Conservation (phyloP, 2,113 vertebrate genomes). For the Thunnus maccoyii region DNA sequence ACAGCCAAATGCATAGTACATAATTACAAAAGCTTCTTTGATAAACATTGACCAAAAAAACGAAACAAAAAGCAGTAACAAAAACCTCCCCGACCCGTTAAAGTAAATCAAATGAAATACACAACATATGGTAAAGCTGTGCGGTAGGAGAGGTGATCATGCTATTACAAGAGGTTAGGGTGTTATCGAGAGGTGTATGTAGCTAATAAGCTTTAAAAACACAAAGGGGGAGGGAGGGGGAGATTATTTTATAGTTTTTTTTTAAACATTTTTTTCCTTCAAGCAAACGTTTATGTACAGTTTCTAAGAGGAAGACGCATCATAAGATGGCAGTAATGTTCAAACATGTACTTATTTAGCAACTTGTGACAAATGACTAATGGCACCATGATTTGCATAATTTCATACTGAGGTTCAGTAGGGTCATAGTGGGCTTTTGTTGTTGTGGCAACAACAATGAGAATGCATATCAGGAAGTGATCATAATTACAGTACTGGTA, state of each 20-base stretch:
- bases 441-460: constrained; percentile 34
- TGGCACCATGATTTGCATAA: constrained; percentile 27
- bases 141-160: constrained; percentile 46
- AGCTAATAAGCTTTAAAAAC: constrained; percentile 29
- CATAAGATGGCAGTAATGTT: constrained; percentile 33
- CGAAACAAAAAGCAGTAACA: constrained; percentile 24
- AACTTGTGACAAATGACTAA: constrained; percentile 14
- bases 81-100: constrained; percentile 49
- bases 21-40: constrained; percentile 55
- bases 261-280: constrained; percentile 36
- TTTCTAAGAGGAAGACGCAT: constrained; percentile 12
- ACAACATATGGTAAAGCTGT: constrained; percentile 59
- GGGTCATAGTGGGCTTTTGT: constrained; percentile 21
- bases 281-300: constrained; percentile 57
- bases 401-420: constrained; percentile 32
- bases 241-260: constrained; percentile 1
- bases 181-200: constrained; percentile 24
- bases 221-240: neutral
- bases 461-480: constrained; percentile 57
- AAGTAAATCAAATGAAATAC: constrained; percentile 64
- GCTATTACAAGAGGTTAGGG: constrained; percentile 37
- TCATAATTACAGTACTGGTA: constrained; percentile 56
- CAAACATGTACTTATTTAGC: constrained; percentile 29
- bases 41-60: constrained; percentile 20
- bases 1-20: constrained; percentile 68